These are phyloP conservation scores for Lepidochrysops patricia DNA, from an alignment of 2,888 invertebrate species.

Conservation along the genomic window DNA sequence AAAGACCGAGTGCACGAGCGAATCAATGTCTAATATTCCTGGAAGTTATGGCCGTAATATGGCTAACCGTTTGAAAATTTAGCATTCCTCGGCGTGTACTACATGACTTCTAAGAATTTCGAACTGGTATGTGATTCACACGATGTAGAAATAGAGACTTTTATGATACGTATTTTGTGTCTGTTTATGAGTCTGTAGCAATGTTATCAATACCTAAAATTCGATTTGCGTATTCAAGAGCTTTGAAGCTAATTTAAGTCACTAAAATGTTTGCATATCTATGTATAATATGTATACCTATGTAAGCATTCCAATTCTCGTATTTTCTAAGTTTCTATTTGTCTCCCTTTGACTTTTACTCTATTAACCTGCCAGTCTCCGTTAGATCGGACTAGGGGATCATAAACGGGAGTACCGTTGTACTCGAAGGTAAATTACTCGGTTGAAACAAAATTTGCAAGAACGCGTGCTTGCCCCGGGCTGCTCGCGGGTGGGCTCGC, in stretches of 20 bases:
- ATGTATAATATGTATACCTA: too few species aligned
- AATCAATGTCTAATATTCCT: slow-evolving; percentile 41
- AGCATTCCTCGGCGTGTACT: slow-evolving; percentile 27
- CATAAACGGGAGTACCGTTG: slow-evolving; percentile 48
- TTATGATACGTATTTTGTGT: too few species aligned
- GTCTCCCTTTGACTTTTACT: background rate
- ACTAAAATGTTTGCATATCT: too few species aligned
- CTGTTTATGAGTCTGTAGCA: too few species aligned
- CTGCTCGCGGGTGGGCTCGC: slow-evolving; percentile 56
- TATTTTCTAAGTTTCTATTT: background rate
- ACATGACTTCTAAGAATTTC: slow-evolving; percentile 19
- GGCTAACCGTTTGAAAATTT: slow-evolving; percentile 26
- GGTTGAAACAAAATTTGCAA: slow-evolving; percentile 31
- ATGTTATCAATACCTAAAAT: too few species aligned
- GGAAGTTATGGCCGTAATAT: slow-evolving; percentile 39
- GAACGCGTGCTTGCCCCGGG: slow-evolving; percentile 58
- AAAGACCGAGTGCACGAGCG: slow-evolving; percentile 31
- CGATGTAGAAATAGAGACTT: background rate
- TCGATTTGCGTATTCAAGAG: too few species aligned
- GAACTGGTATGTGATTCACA: slow-evolving; percentile 15
- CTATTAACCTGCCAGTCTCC: slow-evolving; percentile 22
- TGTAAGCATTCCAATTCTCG: background rate
- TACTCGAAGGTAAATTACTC: slow-evolving; percentile 30
- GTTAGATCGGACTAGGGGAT: slow-evolving; percentile 32
- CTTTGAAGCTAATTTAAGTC: too few species aligned